Conservation (phyloP, 2,113 vertebrate species). For the Conger conger region DNA sequence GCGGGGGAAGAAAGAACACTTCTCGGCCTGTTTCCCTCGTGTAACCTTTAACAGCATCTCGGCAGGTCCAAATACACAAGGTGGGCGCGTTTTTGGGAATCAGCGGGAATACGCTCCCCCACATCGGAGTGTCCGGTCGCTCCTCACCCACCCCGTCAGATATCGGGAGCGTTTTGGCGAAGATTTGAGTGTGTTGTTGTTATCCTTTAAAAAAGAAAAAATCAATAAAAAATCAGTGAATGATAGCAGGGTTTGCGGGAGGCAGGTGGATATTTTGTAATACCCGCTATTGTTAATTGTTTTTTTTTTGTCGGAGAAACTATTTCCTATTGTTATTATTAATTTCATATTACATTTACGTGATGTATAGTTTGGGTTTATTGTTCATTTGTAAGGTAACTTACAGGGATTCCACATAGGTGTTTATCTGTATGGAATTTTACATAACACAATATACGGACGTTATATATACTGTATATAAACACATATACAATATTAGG, state of each 20-base stretch:
- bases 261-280: conserved; percentile 7
- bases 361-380: conserved; percentile 39
- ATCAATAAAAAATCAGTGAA: neutral
- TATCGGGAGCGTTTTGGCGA: neutral
- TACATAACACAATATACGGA: conserved; percentile 54
- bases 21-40: neutral
- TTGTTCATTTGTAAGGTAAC: conserved; percentile 30
- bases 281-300: conserved; percentile 19
- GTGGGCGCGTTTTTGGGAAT: neutral
- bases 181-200: neutral
- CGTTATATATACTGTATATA: conserved; percentile 32
- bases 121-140: too few species aligned
- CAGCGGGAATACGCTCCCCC: neutral
- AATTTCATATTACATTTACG: conserved; percentile 38
- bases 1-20: neutral
- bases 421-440: conserved; percentile 50
- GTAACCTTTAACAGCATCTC: neutral
- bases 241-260: neutral
- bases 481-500: conserved; percentile 51
- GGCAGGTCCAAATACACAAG: neutral
- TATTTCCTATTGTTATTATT: conserved; percentile 30
- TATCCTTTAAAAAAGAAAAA: neutral
- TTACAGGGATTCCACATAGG: conserved; percentile 10
- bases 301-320: conserved; percentile 29
- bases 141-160: neutral